These are phyloP conservation scores for Drosophila recens DNA, from an alignment of 2,888 invertebrate genomes.

Conservation along the genomic window DNA sequence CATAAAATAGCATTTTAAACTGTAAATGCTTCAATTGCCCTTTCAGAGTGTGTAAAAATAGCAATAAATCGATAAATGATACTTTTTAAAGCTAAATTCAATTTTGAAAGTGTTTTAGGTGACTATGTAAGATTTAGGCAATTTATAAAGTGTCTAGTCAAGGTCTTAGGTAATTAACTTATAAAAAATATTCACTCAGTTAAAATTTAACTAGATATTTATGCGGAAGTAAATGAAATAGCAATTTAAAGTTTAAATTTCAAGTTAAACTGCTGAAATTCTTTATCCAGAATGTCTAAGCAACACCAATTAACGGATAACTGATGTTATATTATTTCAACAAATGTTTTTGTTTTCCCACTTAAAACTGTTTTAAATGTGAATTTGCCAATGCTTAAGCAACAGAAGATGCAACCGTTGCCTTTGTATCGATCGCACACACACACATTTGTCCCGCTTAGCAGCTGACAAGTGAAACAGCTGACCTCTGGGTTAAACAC, in stretches of 20 bases:
- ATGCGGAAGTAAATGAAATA: too few relatives aligned
- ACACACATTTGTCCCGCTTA: conserved; percentile 28
- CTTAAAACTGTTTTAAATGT: background rate
- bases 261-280: background rate
- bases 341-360: background rate
- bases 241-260: background rate
- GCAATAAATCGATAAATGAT: background rate
- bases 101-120: too few relatives aligned
- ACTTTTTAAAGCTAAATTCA: too few relatives aligned
- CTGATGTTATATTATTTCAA: background rate
- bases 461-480: conserved; percentile 19
- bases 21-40: background rate
- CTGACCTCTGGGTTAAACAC: conserved; percentile 51
- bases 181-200: background rate
- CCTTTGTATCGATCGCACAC: conserved; percentile 5
- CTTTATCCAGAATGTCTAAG: background rate
- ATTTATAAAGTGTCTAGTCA: too few relatives aligned
- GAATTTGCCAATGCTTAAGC: background rate
- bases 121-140: too few relatives aligned
- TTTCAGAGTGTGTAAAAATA: background rate
- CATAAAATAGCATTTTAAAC: background rate
- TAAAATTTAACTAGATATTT: background rate
- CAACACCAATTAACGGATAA: background rate
- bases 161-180: too few relatives aligned
- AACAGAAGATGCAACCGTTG: conserved; percentile 1